A percentile compares a stretch with the other conserved stretches of the same genome.
phyloP scores from a whole-genome alignment of 1,140 invertebrate species.

The Drosophila sproati region DNA sequence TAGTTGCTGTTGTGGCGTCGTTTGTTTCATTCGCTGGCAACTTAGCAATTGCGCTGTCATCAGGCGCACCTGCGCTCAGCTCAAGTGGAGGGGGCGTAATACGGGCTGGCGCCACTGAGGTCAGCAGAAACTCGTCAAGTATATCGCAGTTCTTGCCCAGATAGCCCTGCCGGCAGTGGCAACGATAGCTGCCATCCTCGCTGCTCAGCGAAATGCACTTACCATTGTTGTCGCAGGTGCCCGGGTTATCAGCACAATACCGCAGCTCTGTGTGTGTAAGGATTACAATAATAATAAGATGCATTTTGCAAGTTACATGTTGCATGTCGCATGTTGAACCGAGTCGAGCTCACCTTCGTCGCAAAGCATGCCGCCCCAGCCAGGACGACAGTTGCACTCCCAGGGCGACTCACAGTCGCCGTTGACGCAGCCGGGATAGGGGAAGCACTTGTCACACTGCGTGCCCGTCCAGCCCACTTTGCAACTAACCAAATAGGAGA shows the following conservation, averaged over 20 bases:
- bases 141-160: conserved; percentile 87
- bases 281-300: not conserved
- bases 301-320: no score
- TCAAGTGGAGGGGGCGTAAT: conserved; percentile 72
- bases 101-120: conserved; percentile 83
- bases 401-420: conserved; percentile 93
- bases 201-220: conserved; percentile 91
- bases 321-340: not conserved
- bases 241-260: conserved; percentile 90
- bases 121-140: conserved; percentile 80
- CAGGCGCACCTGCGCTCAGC: conserved; percentile 44
- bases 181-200: conserved; percentile 91
- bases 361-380: conserved; percentile 95
- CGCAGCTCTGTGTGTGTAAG: conserved; percentile 87
- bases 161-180: conserved; percentile 87
- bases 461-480: conserved; percentile 94
- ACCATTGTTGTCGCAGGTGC: conserved; percentile 90
- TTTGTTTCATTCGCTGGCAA: conserved; percentile 55
- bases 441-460: conserved; percentile 92
- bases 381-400: conserved; percentile 93
- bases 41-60: conserved; percentile 45
- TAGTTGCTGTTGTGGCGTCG: conserved; percentile 40
- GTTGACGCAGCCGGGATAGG: conserved; percentile 94
- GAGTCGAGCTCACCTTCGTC: conserved; percentile 88
- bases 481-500: conserved; percentile 86